Evolutionary conservation across 2,888 invertebrate genomes (phyloP).

Genomic region (Nemurella pictetii): DNA sequence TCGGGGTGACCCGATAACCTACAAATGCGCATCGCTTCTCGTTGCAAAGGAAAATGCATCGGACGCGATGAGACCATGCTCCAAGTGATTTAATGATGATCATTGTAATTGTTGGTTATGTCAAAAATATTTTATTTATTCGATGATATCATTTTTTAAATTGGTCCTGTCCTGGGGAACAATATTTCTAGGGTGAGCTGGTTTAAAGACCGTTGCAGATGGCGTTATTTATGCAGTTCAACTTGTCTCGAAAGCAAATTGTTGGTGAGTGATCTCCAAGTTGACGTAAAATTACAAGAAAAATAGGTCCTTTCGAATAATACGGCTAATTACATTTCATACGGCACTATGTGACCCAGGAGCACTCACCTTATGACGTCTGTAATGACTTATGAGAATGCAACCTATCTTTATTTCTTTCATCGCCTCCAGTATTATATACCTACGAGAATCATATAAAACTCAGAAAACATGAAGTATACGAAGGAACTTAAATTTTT

Average conservation of each 20-base stretch:
- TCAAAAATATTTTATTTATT: neutral
- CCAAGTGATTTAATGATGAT: neutral
- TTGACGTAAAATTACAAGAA: neutral
- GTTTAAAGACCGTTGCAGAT: neutral
- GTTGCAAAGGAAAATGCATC: neutral
- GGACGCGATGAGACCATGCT: neutral
- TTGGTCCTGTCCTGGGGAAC: neutral
- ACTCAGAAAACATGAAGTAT: too few relatives aligned
- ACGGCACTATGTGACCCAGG: too few relatives aligned
- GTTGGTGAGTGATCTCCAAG: neutral
- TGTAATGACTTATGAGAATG: too few relatives aligned
- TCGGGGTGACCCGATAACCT: slow-evolving; percentile 22
- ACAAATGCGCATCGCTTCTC: neutral
- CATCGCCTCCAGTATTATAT: too few relatives aligned
- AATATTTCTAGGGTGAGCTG: neutral
- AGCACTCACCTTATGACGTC: too few relatives aligned
- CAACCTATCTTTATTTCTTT: too few relatives aligned
- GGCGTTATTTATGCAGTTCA: neutral
- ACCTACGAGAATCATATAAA: too few relatives aligned
- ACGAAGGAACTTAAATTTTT: too few relatives aligned
- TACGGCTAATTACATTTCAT: too few relatives aligned
- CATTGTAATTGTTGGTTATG: neutral
- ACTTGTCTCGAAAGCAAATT: neutral
- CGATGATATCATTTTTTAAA: neutral
- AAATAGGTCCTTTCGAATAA: too few relatives aligned